Evolutionary conservation across 2,888 invertebrate genomes (phyloP), one percentile per base, ranked within the genome.

Genomic region (Apotomis capreana): DNA sequence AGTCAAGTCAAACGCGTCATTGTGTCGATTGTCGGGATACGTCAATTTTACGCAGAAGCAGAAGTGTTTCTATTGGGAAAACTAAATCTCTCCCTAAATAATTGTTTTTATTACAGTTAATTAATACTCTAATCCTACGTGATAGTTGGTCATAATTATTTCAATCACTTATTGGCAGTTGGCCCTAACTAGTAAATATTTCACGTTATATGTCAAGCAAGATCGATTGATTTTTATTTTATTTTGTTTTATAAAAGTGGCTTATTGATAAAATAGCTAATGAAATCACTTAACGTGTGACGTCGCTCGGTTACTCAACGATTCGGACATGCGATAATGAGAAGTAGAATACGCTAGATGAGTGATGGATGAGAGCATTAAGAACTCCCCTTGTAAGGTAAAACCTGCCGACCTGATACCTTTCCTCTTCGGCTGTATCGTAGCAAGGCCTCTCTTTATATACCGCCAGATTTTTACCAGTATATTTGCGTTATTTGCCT

Each of bases 351-450:
- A 84, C 85, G 81, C 81, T 87, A 84, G 77, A 81, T 87, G 81
- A 90, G 90, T 87, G 81, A 93, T 93, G 93, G 92, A 93, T 90
- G 89, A 89, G 82, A 89, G 86, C 85, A 86, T 82, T 87, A 90
- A 88, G 86, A 90, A 84, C 85, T 91, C 91, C 86, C 91, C 91
- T 87, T 92, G 91, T 90, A 88, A 93, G 93, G 93, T 93, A 93
- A 93, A 85, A 84, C 83, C 84, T 85, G 82, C 84, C 83, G 78
- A 82, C 84, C 75, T 85, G 83, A 83, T 83, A 79, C 81, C 86
- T 81, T 80, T 77, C 78, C 74, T 83, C 81, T 80, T 81, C 79
- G 77, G 77, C 69, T 77, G 80, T 84, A 83, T 64, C 61, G 68
- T 75, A 75, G 75, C 65, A 81, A 78, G 76, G 76, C 75, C 76